These are phyloP conservation scores for Bos javanicus DNA, from an alignment of 2,113 vertebrate species.

Conservation along the genomic window DNA sequence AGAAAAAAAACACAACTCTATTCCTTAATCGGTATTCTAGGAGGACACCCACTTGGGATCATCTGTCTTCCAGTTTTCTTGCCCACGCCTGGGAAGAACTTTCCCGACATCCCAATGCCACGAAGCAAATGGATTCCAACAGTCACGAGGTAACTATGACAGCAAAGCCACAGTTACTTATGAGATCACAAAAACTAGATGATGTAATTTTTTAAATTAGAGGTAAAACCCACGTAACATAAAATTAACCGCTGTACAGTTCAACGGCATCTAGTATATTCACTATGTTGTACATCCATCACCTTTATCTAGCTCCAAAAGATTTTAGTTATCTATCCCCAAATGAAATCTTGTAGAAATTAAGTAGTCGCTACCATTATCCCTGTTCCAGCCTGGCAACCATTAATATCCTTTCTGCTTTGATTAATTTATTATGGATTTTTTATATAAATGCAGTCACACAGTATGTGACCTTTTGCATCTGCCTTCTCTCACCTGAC, in stretches of 20 bases:
- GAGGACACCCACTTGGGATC: slow-evolving; percentile 44
- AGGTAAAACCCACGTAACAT: neutral
- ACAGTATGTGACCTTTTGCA: neutral
- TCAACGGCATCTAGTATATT: neutral
- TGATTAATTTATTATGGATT: neutral
- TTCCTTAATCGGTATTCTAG: slow-evolving; percentile 37
- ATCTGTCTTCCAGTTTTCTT: slow-evolving; percentile 15
- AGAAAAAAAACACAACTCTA: slow-evolving; percentile 12
- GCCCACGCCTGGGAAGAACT: slow-evolving; percentile 20
- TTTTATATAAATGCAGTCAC: neutral
- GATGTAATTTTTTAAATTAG: slow-evolving; percentile 23
- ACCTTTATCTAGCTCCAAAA: slow-evolving; percentile 16
- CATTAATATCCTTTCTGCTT: neutral
- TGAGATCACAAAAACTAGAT: slow-evolving; percentile 67
- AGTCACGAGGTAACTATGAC: slow-evolving; percentile 69
- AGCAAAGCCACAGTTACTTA: slow-evolving; percentile 56
- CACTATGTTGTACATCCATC: neutral
- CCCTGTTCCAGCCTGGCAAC: neutral
- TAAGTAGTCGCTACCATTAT: neutral
- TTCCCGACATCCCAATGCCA: neutral
- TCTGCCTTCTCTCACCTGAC: neutral
- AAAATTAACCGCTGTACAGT: neutral
- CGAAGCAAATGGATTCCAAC: slow-evolving; percentile 44
- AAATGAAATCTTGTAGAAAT: neutral
- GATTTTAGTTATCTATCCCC: neutral